Percentiles rank a stretch among this genome's conserved stretches.
These are phyloP conservation scores for Monochamus alternatus DNA, from an alignment of 2,888 invertebrate species.

Conservation along the genomic window DNA sequence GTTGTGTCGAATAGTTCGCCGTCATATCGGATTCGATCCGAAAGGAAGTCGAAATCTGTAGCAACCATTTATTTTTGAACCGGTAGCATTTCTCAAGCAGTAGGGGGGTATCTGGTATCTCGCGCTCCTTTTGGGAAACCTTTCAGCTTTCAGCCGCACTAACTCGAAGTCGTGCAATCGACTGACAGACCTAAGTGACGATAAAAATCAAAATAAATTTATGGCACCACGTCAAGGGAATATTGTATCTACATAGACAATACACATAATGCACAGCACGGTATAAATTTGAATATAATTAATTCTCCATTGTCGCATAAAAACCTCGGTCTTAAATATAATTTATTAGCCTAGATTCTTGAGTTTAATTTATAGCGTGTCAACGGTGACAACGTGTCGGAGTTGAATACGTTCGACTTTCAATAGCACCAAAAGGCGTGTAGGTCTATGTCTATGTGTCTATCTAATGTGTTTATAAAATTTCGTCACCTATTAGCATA, in stretches of 20 bases:
- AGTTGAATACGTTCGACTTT: background rate
- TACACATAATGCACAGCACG: background rate
- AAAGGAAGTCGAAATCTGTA: too few relatives aligned
- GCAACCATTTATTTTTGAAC: too few relatives aligned
- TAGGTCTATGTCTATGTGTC: slow-evolving; percentile 12
- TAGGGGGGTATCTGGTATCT: too few relatives aligned
- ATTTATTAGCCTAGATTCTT: slow-evolving; percentile 11
- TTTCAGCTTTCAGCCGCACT: too few relatives aligned
- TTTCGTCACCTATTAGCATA: slow-evolving; percentile 27
- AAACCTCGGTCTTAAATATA: slow-evolving; percentile 3
- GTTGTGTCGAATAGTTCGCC: too few relatives aligned
- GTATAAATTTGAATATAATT: slow-evolving; percentile 8
- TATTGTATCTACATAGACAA: slow-evolving; percentile 1
- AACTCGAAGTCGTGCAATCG: background rate
- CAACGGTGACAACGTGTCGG: background rate
- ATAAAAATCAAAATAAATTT: slow-evolving; percentile 8
- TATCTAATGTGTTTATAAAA: slow-evolving; percentile 14
- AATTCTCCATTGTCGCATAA: slow-evolving; percentile 2
- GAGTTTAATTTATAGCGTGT: slow-evolving; percentile 11
- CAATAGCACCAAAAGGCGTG: slow-evolving; percentile 19
- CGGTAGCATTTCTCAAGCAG: too few relatives aligned
- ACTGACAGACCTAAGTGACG: background rate
- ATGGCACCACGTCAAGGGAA: background rate
- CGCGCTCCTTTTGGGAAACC: too few relatives aligned
- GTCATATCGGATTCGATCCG: too few relatives aligned